These are phyloP conservation scores for Sebastes wilsoni DNA, from an alignment of 2,797 vertebrate genomes.

Conservation along the genomic window DNA sequence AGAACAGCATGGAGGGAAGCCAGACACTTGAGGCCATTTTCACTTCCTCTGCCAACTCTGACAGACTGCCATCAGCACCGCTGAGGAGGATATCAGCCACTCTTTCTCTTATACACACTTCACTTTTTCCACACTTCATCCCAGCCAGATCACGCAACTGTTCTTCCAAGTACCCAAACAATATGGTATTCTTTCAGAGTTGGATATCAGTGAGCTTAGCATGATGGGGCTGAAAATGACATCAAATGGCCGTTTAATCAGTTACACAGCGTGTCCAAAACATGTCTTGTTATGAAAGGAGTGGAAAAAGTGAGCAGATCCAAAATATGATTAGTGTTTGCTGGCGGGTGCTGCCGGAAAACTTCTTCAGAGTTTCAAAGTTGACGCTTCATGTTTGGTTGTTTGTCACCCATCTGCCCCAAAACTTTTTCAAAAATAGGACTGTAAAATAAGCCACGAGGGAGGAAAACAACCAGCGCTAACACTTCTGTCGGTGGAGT, in stretches of 20 bases:
- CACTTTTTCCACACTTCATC: slow-evolving; percentile 64
- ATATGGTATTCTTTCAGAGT: slow-evolving; percentile 77
- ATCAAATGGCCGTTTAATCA: slow-evolving; percentile 67
- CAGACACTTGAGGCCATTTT: slow-evolving; percentile 81
- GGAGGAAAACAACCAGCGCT: slow-evolving; percentile 6
- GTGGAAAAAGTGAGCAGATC: slow-evolving; percentile 52
- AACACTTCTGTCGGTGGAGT: slow-evolving; percentile 6
- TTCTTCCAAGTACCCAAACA: slow-evolving; percentile 74
- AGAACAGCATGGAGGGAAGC: slow-evolving; percentile 70
- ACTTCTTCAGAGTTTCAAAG: slow-evolving; percentile 64
- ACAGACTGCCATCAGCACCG: slow-evolving; percentile 74
- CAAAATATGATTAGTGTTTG: slow-evolving; percentile 62
- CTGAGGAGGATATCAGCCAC: slow-evolving; percentile 70
- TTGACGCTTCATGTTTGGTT: slow-evolving; percentile 44
- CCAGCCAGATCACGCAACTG: slow-evolving; percentile 60
- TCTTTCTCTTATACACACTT: slow-evolving; percentile 52
- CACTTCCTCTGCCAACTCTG: slow-evolving; percentile 76
- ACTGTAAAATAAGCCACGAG: slow-evolving; percentile 6
- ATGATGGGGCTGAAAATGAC: slow-evolving; percentile 69
- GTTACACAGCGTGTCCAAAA: slow-evolving; percentile 58
- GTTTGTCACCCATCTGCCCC: slow-evolving; percentile 44
- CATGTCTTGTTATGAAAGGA: slow-evolving; percentile 65
- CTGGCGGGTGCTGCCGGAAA: slow-evolving; percentile 60
- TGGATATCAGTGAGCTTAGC: slow-evolving; percentile 69
- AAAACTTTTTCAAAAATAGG: slow-evolving; percentile 52